phyloP scores from a whole-genome alignment of 2,113 vertebrate genomes.

The Laterallus jamaicensis region DNA sequence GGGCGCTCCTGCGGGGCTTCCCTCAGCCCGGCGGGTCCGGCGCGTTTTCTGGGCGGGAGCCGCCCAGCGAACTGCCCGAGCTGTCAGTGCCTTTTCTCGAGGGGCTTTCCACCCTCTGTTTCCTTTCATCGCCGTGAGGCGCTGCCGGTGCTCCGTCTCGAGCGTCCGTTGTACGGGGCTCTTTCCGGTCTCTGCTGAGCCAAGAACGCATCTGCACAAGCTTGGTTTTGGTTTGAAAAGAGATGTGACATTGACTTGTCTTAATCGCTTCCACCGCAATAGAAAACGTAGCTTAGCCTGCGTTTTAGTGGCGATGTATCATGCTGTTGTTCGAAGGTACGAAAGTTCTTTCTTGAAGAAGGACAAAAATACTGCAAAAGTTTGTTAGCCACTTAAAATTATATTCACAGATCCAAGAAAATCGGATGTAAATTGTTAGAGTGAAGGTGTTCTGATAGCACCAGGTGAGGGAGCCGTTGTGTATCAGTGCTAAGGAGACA shows the following conservation, averaged over 20 bases:
- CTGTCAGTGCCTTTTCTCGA: accelerated
- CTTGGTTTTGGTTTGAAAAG: background rate
- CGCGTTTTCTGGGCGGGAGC: background rate
- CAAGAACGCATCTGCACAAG: background rate
- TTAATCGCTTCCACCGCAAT: background rate
- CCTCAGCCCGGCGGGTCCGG: accelerated
- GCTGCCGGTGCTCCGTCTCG: background rate
- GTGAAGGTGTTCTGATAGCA: background rate
- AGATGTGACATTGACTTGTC: background rate
- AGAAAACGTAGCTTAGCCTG: background rate
- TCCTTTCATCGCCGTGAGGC: accelerated
- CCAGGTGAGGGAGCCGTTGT: background rate
- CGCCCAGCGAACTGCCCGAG: background rate
- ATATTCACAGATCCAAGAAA: background rate
- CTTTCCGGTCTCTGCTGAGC: background rate
- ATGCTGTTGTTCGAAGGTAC: background rate
- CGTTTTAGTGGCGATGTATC: background rate
- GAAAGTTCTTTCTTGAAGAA: background rate
- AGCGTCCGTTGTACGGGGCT: accelerated
- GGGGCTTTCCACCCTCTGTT: accelerated
- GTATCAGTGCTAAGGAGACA: background rate
- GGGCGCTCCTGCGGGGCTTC: too few species aligned
- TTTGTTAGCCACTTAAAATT: background rate
- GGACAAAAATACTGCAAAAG: background rate
- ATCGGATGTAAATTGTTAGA: background rate